Evolutionary conservation across 2,888 invertebrate species (phyloP), one percentile per base, ranked within the genome.

Genomic region (Ochropleura leucogaster): DNA sequence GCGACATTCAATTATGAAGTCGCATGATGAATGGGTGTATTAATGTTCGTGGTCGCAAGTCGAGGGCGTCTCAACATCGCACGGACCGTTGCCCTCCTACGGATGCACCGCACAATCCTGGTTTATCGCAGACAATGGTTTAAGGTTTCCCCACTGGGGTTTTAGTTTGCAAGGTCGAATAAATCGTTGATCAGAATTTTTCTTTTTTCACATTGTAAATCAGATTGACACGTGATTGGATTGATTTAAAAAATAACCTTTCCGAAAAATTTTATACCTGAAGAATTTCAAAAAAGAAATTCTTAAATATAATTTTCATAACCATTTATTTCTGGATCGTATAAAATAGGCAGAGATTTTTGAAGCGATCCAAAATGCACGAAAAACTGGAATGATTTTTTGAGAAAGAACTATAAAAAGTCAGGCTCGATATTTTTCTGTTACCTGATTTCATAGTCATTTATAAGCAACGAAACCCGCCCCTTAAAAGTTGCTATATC

Each of bases 11-110:
- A 87, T 85, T 84, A 87, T 84, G 53, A 71, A 79, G 71, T 78
- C 70, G 65, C n/a, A 75, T 87, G 84, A 87, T 87, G 75, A 84
- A 87, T 86, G 82, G 86, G 59, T 55, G 69, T 74, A 76, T 75
- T 81, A 81, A 79, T 82, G 84, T 74, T 74, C 64, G 79, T 71
- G 63, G 59, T 82, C 53, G 73, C 74, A 76, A 72, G 80, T 85
- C 65, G 79, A 78, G 86, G 79, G 88, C 72, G 86, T 80, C 79
- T 83, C 80, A 85, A 82, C 79, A 77, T 80, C 46, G 74, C 77
- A 83, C 82, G 87, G 84, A 72, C 77, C 79, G 82, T 73, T 88
- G 88, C 77, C 53, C 74, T 40, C 70, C 57, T 73, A 47, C 77
- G 65, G 65, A 80, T 82, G 79, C 80, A 76, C 71, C 62, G 77